Evolutionary conservation across 1,140 invertebrate genomes (phyloP), one percentile per base, ranked within the genome.

Genomic region (Venustaconcha ellipsiformis): DNA sequence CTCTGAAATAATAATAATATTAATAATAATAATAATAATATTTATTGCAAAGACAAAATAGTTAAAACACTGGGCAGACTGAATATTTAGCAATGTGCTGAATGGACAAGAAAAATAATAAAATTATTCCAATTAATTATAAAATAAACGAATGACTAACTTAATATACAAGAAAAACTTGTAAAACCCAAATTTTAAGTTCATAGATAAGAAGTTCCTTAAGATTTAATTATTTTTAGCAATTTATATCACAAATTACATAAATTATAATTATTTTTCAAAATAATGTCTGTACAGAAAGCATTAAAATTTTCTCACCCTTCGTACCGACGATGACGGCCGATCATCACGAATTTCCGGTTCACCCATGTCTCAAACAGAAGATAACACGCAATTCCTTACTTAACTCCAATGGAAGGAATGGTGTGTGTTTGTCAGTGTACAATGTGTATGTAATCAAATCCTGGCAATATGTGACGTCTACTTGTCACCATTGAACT

Each of bases 1-100:
- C 94, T 96, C 95, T 96, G 92, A 70, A 93, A 94, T 48, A 71
- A 69, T 64, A 23, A 71, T 67, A 66, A 58, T 59, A 17, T 2
- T 71, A 70, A 76, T 23, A 64, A 17, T 60, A 68, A 14, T 48
- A 62, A 26, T 67, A 17, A 20, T 68, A 23, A 15, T 66, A 30
- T 60, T 56, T 14, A 26, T 8, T 17, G 30, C 6, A 1, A 6
- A 1, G 14, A 71, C 11, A 17, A 5, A 14, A 2, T 15, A 57
- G 6, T 55, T 58, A 6, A 2, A n/a, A 4, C 26, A n/a, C n/a
- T 2, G 11, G 8, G 48, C 18, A 57, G n/a, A 18, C 20, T n/a
- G 17, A 57, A 60, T 18, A 67, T 58, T 23, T 60, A 65, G 56
- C 64, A 64, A 57, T 56, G 70, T 67, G 5, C n/a, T 57, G 17